Base-by-base conservation (phyloP, 2,113 vertebrate species). In the Origma solitaria region DNA sequence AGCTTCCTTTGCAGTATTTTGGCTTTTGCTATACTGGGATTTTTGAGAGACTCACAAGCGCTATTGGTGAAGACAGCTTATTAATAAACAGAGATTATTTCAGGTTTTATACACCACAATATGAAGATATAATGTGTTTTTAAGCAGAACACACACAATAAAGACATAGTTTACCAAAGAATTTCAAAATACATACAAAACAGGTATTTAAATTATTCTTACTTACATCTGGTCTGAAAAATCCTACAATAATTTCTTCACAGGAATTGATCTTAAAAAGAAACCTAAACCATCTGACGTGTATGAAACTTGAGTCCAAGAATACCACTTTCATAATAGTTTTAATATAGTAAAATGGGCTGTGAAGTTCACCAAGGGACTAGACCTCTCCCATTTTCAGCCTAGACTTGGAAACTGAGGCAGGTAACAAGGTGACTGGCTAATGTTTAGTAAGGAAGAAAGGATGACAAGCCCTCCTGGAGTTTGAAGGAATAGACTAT, bases 261-360 rank as follows among this genome's bases (percentile, higher is more conserved):
- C 4, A 71, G 38, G 58, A 79, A 9, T 6, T 45, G 6, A 13
- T 35, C 11, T 75, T 10, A 9, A 20, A 50, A 61, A 50, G 38
- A 3, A 1, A 0, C 8, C 9, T 6, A 21, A 42, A 64, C 53
- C 11, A 71, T 44, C n/a, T 44, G 18, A 79, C 18, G 6, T 6
- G 3, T 23, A 64, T 35, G 30, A 70, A 91, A 54, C n/a, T 60
- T 25, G 57, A 57, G 72, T 72, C 25, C 18, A 87, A 78, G 37
- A 82, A 62, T 20, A 82, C 1, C 21, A 42, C 44, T 54, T 57
- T 17, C 73, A 35, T 10, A 45, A 23, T 6, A 82, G 35, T 18
- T 66, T 76, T 27, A 77, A 77, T 10, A 7, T 11, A 83, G 35
- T 28, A 83, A 70, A 86, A 69, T 2, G 35, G 84, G 16, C 7